Base-by-base conservation (phyloP, 2,113 vertebrate genomes). In the Mus spicilegus region DNA sequence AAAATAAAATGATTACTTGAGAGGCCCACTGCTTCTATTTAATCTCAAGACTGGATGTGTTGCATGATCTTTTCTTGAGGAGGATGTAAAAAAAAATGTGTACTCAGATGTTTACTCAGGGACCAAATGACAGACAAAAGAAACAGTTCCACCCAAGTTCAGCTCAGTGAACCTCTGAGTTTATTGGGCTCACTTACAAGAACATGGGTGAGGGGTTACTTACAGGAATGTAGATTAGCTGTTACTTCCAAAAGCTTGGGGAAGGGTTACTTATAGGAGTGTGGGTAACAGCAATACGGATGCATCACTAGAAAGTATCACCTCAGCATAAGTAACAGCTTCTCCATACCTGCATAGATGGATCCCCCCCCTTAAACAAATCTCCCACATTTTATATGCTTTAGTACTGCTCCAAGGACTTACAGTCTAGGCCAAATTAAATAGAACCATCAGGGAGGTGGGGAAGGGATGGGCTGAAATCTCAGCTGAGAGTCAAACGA, bases 21-120 rank as follows among this genome's bases (percentile, higher is more conserved):
- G 89, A 92, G 91, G 9, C 72, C 39, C 49, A 56, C 16, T 84
- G 2, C 90, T 94, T 93, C 56, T 24, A 80, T 61, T 86, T 90
- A 58, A 70, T 39, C 13, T 7, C 54, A 42, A 95, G 70, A 65
- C 9, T 54, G 36, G 20, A 46, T 1, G 42, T 65, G n/a, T 30
- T 84, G n/a, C 82, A 65, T 65, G 39, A 65, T 30, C 26, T 46
- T 46, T 65, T 65, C 58, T 26, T 19, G 16, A 7, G 4, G 58
- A 65, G 39, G 39, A 67, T 67, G 2, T 11, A 46, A 65, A 65
- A 39, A 85, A 22, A 61, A 28, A 30, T 42, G 58, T 65, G 10
- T 61, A n/a, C 51, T n/a, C 80, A 39, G 22, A n/a, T 58, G 51
- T 54, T 6, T 54, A 54, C 51, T 54, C 8, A 56, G 54, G 78